A percentile compares a stretch with the other conserved stretches of the same genome.
Evolutionary conservation across 2,797 vertebrate species (phyloP).

Genomic region (Sebastes diaconus): DNA sequence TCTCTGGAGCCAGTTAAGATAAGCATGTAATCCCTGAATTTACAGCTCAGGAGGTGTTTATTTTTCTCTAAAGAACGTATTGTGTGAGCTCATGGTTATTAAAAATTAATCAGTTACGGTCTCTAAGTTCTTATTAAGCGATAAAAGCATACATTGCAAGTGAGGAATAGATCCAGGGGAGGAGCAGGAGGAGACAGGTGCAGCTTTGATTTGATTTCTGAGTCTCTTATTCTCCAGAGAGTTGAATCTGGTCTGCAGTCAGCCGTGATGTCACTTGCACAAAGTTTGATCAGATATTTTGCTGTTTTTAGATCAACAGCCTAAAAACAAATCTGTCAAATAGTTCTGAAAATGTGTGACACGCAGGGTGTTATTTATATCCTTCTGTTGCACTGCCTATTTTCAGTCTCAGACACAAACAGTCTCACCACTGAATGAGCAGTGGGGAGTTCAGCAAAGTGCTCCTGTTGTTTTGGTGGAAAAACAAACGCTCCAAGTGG

Average conservation of each 20-base stretch:
- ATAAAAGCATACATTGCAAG: slow-evolving; percentile 27
- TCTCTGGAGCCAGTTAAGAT: background rate
- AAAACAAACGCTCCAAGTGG: slow-evolving; percentile 28
- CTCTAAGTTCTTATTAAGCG: background rate
- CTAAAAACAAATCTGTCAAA: slow-evolving; percentile 75
- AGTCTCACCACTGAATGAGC: slow-evolving; percentile 42
- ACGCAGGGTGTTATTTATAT: slow-evolving; percentile 71
- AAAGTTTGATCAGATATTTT: slow-evolving; percentile 68
- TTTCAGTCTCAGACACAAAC: slow-evolving; percentile 64
- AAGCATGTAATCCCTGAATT: background rate
- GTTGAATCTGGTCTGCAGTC: slow-evolving; percentile 18
- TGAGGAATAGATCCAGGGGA: slow-evolving; percentile 1
- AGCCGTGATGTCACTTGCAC: slow-evolving; percentile 29
- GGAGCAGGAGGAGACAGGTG: slow-evolving; percentile 3
- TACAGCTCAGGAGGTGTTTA: background rate
- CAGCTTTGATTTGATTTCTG: slow-evolving; percentile 29
- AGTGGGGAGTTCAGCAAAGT: slow-evolving; percentile 39
- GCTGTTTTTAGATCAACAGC: slow-evolving; percentile 77
- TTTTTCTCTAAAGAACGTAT: background rate
- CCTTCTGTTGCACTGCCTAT: slow-evolving; percentile 55
- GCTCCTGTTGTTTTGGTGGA: slow-evolving; percentile 46
- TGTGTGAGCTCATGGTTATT: background rate
- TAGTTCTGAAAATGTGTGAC: slow-evolving; percentile 61
- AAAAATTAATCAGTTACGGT: background rate
- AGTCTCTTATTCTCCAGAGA: slow-evolving; percentile 45